phyloP scores from a whole-genome alignment of 2,113 vertebrate genomes.

The Perca fluviatilis region DNA sequence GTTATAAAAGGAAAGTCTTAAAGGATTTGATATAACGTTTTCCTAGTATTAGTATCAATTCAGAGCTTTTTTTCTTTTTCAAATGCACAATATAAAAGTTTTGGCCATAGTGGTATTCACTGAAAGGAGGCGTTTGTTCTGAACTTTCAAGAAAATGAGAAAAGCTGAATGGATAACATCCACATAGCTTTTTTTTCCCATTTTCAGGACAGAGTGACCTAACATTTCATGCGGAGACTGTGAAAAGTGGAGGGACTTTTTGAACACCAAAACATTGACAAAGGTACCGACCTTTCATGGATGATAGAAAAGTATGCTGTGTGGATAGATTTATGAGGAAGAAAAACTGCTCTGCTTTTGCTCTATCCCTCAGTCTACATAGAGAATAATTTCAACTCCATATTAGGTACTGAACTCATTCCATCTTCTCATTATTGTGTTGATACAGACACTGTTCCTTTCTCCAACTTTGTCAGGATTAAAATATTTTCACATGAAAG shows the following conservation, averaged over 20 bases:
- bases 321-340: conserved; percentile 23
- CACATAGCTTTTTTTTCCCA: neutral
- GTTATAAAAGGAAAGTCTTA: neutral
- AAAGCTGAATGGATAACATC: neutral
- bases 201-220: neutral
- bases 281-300: conserved; percentile 13
- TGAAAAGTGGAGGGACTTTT: neutral
- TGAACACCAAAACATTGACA: conserved; percentile 30
- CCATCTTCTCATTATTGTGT: conserved; percentile 58
- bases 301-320: neutral
- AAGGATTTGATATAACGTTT: neutral
- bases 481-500: conserved; percentile 70
- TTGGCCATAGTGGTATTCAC: neutral
- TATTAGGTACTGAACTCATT: conserved; percentile 48
- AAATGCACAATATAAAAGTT: neutral
- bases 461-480: conserved; percentile 57
- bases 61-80: neutral
- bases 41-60: neutral
- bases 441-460: conserved; percentile 41
- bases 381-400: conserved; percentile 61
- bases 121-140: neutral
- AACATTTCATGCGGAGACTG: conserved; percentile 32
- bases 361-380: conserved; percentile 36
- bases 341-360: conserved; percentile 2
- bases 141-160: neutral